Evolutionary conservation across 2,888 invertebrate genomes (phyloP).

Genomic region (Agriopis marginaria): DNA sequence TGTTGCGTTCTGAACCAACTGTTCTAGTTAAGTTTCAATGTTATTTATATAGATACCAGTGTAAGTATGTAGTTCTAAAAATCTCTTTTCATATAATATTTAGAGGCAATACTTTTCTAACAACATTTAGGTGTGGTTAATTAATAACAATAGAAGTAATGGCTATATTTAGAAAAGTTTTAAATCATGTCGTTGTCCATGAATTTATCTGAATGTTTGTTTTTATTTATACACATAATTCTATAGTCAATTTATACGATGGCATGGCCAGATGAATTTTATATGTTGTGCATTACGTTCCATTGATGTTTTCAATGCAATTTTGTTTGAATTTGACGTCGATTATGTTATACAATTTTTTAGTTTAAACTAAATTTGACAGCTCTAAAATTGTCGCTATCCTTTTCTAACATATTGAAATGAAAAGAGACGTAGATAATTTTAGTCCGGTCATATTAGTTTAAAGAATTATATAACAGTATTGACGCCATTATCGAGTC

Average conservation of each 20-base stretch:
- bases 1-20: slow-evolving; percentile 66
- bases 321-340: slow-evolving; percentile 53
- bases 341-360: too few relatives aligned
- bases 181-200: slow-evolving; percentile 66
- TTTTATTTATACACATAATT: slow-evolving; percentile 70
- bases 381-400: too few relatives aligned
- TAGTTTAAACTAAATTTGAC: too few relatives aligned
- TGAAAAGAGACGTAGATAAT: too few relatives aligned
- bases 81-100: slow-evolving; percentile 78
- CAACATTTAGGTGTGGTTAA: slow-evolving; percentile 80
- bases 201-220: slow-evolving; percentile 59
- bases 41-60: slow-evolving; percentile 66
- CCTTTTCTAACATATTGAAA: too few relatives aligned
- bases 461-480: too few relatives aligned
- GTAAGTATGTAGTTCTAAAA: slow-evolving; percentile 74
- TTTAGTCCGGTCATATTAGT: too few relatives aligned
- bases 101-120: slow-evolving; percentile 85
- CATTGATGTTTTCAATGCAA: slow-evolving; percentile 74
- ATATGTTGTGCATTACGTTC: slow-evolving; percentile 72
- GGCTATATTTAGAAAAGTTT: slow-evolving; percentile 76
- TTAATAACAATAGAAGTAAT: slow-evolving; percentile 81
- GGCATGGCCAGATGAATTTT: slow-evolving; percentile 72
- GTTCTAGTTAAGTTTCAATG: slow-evolving; percentile 68
- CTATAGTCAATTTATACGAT: slow-evolving; percentile 63
- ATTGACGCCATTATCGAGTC: slow-evolving; percentile 59